Percentiles rank a stretch among this genome's conserved stretches.
Evolutionary conservation across 2,113 vertebrate genomes (phyloP).

Genomic region (Melanostigma gelatinosum): DNA sequence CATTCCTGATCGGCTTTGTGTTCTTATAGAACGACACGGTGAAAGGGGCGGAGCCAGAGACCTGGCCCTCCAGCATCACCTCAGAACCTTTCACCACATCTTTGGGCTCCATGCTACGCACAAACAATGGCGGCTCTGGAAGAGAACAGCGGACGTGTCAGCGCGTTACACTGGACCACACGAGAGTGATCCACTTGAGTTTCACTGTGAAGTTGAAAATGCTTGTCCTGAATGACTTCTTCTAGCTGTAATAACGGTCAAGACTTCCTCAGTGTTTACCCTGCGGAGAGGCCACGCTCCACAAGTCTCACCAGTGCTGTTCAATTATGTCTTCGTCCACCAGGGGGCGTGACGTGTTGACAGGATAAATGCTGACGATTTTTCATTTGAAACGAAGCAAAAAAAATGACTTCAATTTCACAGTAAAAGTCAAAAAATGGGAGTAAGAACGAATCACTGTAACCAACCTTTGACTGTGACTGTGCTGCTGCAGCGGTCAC

Average conservation of each 20-base stretch:
- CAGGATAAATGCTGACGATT: not conserved
- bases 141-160: conserved; percentile 37
- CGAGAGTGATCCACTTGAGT: no score
- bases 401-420: not conserved
- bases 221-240: not conserved
- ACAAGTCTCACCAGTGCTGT: not conserved
- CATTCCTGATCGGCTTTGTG: conserved; percentile 88
- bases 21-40: conserved; percentile 93
- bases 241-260: not conserved
- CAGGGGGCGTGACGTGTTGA: not conserved
- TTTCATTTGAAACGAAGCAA: not conserved
- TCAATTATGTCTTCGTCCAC: not conserved
- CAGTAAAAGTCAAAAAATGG: not conserved
- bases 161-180: not conserved
- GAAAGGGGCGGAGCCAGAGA: conserved; percentile 92
- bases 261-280: conserved; percentile 7
- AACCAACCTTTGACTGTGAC: conserved; percentile 95
- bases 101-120: conserved; percentile 89
- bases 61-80: conserved; percentile 88
- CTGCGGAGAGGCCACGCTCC: not conserved
- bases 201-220: not conserved
- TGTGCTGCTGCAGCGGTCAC: conserved; percentile 90
- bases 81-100: conserved; percentile 95
- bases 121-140: conserved; percentile 92
- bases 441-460: not conserved